Percentiles rank a stretch among this genome's conserved stretches.
Conservation (phyloP, 2,797 vertebrate species). For the Phataginus tetradactyla region DNA sequence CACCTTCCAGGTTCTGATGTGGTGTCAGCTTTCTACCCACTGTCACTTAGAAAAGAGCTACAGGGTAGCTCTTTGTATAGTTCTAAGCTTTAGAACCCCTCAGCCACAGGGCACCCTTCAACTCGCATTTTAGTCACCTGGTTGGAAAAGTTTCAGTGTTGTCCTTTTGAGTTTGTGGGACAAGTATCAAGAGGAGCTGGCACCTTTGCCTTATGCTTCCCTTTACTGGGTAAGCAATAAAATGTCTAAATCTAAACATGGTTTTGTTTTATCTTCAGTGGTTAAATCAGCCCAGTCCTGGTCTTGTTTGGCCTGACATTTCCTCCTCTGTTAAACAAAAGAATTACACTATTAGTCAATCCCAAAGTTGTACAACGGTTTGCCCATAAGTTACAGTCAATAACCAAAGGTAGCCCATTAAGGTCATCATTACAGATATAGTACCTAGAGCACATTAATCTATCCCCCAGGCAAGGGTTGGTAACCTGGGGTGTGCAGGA, state of each 20-base stretch:
- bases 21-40: background rate
- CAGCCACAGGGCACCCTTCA: background rate
- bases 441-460: background rate
- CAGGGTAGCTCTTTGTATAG: background rate
- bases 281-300: background rate
- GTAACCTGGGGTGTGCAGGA: background rate
- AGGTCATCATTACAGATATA: background rate
- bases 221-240: background rate
- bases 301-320: background rate
- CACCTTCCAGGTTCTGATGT: background rate
- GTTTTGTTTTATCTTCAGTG: background rate
- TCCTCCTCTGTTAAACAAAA: background rate
- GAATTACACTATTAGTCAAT: background rate
- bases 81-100: too few species aligned
- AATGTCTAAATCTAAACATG: background rate
- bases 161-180: background rate
- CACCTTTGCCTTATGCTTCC: background rate
- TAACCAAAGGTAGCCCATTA: background rate
- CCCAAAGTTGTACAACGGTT: background rate
- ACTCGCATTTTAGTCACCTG: background rate
- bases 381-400: background rate
- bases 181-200: background rate
- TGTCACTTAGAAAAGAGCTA: background rate
- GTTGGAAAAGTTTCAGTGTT: background rate
- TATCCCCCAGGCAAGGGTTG: background rate